Conservation (phyloP, 2,888 invertebrate genomes). For the Patella ulyssiponensis region DNA sequence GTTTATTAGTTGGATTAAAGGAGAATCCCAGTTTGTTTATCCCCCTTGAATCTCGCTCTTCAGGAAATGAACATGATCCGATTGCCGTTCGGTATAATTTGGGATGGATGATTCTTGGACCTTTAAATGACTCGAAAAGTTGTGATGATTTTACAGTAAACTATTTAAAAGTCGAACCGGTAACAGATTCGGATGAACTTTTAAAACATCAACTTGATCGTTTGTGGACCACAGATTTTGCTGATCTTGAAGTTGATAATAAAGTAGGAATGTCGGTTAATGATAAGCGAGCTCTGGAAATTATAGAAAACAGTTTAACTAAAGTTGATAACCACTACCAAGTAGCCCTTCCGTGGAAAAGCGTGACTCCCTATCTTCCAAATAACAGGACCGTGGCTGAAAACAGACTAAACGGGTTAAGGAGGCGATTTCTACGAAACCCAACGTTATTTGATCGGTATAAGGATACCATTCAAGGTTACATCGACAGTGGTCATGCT, state of each 20-base stretch:
- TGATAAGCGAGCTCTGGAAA: background rate
- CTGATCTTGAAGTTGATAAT: background rate
- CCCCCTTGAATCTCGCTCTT: too few species aligned
- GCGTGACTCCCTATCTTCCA: background rate
- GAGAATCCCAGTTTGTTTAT: too few species aligned
- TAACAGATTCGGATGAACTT: background rate
- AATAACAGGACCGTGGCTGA: background rate
- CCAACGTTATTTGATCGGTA: background rate
- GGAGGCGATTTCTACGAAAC: background rate
- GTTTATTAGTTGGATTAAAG: too few species aligned
- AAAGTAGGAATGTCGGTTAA: background rate
- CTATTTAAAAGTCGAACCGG: background rate
- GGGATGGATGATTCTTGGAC: background rate
- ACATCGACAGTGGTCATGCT: background rate
- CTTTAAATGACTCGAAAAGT: background rate
- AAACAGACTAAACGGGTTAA: background rate
- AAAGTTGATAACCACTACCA: background rate
- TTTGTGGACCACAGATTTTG: background rate
- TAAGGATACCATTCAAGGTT: background rate
- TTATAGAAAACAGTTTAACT: background rate
- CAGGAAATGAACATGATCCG: background rate
- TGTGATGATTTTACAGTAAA: background rate
- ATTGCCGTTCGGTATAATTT: background rate
- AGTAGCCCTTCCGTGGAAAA: background rate
- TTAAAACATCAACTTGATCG: background rate